phyloP scores from a whole-genome alignment of 2,797 vertebrate genomes.

The Allobates femoralis region DNA sequence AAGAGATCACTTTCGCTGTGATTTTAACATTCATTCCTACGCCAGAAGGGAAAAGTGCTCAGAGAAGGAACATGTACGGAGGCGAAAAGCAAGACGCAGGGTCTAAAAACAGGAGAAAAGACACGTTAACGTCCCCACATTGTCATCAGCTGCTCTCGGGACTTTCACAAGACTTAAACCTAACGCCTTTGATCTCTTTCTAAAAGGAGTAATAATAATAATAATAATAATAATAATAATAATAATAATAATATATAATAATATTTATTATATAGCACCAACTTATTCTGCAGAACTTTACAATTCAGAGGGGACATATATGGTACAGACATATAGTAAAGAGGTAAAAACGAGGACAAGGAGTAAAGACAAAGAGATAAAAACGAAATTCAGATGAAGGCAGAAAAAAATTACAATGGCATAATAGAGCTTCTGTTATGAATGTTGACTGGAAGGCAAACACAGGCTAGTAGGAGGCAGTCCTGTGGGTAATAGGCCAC shows the following conservation, averaged over 20 bases:
- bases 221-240: background rate
- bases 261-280: no score
- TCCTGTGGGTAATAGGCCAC: conserved; percentile 10
- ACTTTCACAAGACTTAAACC: conserved; percentile 65
- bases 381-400: background rate
- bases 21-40: conserved; percentile 51
- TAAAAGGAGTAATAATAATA: background rate
- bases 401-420: background rate
- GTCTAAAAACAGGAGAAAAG: background rate
- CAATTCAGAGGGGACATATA: no score
- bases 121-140: background rate
- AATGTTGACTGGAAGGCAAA: conserved; percentile 27
- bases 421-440: background rate
- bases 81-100: background rate
- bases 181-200: conserved; percentile 64
- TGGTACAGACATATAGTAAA: no score
- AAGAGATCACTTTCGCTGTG: conserved; percentile 64
- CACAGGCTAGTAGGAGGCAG: conserved; percentile 34
- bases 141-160: conserved; percentile 61
- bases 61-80: conserved; percentile 17
- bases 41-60: conserved; percentile 40
- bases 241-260: no score
- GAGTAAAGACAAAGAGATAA: no score
- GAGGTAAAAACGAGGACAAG: no score
- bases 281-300: no score